Evolutionary conservation across 1,140 invertebrate species (phyloP), one percentile per base, ranked within the genome.

Genomic region (Drosophila pallidifrons): DNA sequence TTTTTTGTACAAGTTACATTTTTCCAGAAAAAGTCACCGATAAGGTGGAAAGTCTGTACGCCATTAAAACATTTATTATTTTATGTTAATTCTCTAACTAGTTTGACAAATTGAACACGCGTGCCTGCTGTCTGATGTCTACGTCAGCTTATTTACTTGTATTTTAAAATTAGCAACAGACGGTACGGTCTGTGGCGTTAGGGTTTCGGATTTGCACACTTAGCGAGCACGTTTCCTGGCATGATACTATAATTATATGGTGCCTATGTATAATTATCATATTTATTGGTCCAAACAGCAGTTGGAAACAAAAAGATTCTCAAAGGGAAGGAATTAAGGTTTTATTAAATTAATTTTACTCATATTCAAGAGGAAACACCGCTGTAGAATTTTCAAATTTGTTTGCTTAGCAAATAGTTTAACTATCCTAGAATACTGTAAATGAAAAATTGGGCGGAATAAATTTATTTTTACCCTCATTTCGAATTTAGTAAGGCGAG

Each of bases 111-210:
- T 63, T 6, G 2, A 43, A 41, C 32, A 86, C 76, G 74, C 65
- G 73, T 81, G 81, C 65, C 60, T 2, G 2, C 13, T 54, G 10
- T 41, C 15, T 41, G 13, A 16, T 13, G 1, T 1, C 13, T 20
- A 65, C 80, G 55, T 82, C 79, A 82, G 41, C 25, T 7, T 32
- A 52, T 70, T 66, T 38, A 20, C 20, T 28, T 49, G 15, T 51
- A 57, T 70, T 73, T 69, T 4, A 20, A 47, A 65, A 80, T 80
- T 80, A 76, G 77, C 20, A 70, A 78, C 47, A 75, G 13, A 30
- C 6, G 47, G 15, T 10, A 28, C 25, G 51, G 5, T 55, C 13
- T 38, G 10, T 46, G 43, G 55, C 46, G 11, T n/a, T 32, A 55
- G 6, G 16, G 41, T n/a, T 77, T 7, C 60, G 5, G 35, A 43